phyloP scores from a whole-genome alignment of 2,888 invertebrate species.

The Acanthococcus lagerstroemiae region DNA sequence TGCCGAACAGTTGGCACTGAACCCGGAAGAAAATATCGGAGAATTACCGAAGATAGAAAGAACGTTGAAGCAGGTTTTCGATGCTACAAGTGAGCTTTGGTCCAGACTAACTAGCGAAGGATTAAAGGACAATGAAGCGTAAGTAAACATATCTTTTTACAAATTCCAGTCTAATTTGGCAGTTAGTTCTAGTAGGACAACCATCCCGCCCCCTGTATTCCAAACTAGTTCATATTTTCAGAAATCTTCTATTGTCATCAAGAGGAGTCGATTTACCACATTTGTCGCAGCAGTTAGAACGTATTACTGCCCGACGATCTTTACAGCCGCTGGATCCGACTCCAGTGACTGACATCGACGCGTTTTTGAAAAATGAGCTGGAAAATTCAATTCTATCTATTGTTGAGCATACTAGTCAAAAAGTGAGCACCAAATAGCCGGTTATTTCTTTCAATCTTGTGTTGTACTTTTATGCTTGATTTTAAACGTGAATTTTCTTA shows the following conservation, averaged over 20 bases:
- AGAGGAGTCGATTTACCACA: conserved; percentile 90
- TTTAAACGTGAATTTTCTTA: not conserved
- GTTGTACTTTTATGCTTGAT: not conserved
- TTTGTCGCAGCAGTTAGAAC: conserved; percentile 78
- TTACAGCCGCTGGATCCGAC: conserved; percentile 83
- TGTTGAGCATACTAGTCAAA: conserved; percentile 79
- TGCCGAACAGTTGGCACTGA: conserved; percentile 83
- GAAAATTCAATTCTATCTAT: conserved; percentile 86
- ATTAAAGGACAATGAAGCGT: conserved; percentile 88
- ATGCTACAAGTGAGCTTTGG: conserved; percentile 81
- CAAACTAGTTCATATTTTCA: conserved; percentile 41
- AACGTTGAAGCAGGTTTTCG: conserved; percentile 79
- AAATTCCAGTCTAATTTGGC: no score
- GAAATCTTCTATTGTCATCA: conserved; percentile 79
- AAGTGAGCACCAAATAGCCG: conserved; percentile 58
- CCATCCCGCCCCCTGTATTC: not conserved
- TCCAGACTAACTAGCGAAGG: conserved; percentile 69
- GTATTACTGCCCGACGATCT: conserved; percentile 49
- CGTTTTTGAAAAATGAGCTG: conserved; percentile 82
- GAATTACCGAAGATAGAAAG: conserved; percentile 71
- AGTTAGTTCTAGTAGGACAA: no score
- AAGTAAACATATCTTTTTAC: conserved; percentile 41
- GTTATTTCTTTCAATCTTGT: not conserved
- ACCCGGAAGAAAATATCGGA: conserved; percentile 66
- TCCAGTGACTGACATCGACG: conserved; percentile 80